Conservation (phyloP, 2,113 vertebrate genomes). For the Mormyrus lacerda region DNA sequence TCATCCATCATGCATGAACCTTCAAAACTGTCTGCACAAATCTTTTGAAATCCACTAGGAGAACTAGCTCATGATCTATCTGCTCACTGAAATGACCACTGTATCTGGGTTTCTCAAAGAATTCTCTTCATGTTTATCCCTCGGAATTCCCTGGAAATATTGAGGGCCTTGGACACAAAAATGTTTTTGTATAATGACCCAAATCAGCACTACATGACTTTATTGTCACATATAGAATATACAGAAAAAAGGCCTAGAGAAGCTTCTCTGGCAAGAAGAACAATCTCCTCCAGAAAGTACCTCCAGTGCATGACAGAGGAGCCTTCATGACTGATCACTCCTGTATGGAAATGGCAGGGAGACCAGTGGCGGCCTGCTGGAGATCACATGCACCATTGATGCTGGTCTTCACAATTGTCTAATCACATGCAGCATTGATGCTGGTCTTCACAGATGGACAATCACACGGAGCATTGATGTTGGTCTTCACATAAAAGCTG, state of each 20-base stretch:
- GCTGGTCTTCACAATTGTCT: no score
- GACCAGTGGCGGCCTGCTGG: not conserved
- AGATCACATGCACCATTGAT: not conserved
- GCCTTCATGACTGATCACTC: not conserved
- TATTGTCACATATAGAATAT: not conserved
- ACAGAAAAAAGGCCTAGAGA: not conserved
- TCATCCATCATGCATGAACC: not conserved
- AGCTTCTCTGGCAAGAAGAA: slow-evolving; percentile 3
- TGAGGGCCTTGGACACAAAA: not conserved
- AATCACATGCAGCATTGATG: not conserved
- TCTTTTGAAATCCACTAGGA: not conserved
- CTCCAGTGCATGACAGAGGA: not conserved
- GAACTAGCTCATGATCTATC: not conserved
- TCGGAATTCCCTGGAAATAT: not conserved
- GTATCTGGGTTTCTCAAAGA: not conserved
- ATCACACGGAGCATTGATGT: not conserved
- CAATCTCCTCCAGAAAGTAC: not conserved
- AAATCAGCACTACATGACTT: not conserved
- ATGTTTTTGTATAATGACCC: not conserved
- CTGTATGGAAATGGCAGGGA: not conserved
- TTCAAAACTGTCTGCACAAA: not conserved
- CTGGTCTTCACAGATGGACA: not conserved
- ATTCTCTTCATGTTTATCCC: not conserved
- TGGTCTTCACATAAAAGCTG: not conserved
- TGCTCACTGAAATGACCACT: not conserved